Evolutionary conservation across 2,797 vertebrate species (phyloP).

Genomic region (Gambelia wislizenii): DNA sequence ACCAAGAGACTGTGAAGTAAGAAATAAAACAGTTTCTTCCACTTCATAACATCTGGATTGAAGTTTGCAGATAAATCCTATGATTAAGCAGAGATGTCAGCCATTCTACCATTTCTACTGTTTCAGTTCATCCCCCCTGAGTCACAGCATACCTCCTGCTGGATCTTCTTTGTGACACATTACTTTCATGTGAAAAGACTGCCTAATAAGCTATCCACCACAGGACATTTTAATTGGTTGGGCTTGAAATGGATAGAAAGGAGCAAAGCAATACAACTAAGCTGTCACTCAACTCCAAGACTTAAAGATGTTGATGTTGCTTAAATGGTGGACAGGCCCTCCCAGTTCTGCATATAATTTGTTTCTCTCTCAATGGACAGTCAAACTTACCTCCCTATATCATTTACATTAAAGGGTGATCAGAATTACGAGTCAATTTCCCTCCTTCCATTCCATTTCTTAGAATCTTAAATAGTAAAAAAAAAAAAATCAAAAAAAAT

Average conservation of each 20-base stretch:
- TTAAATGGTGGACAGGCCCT: slow-evolving; percentile 11
- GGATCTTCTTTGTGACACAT: slow-evolving; percentile 13
- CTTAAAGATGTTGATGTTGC: neutral
- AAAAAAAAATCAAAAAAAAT: too few species aligned
- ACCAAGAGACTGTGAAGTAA: neutral
- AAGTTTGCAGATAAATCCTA: slow-evolving; percentile 1
- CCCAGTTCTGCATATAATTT: neutral
- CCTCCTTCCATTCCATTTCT: too few species aligned
- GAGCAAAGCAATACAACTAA: neutral
- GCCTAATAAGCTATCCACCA: slow-evolving; percentile 4
- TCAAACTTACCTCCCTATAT: neutral
- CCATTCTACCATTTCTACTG: neutral
- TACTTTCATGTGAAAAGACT: slow-evolving; percentile 26
- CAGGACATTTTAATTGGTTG: neutral
- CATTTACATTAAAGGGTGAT: neutral
- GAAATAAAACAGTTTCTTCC: slow-evolving; percentile 28
- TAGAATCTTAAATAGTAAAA: too few species aligned
- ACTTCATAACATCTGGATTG: neutral
- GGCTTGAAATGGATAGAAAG: slow-evolving; percentile 28
- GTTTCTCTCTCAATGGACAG: neutral
- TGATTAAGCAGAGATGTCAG: slow-evolving; percentile 24
- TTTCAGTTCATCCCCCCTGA: slow-evolving; percentile 21
- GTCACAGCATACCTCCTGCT: neutral
- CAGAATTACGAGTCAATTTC: neutral
- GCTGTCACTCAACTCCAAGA: accelerated